Evolutionary conservation across 1,140 invertebrate species (phyloP).

Genomic region (Laupala kohalensis): DNA sequence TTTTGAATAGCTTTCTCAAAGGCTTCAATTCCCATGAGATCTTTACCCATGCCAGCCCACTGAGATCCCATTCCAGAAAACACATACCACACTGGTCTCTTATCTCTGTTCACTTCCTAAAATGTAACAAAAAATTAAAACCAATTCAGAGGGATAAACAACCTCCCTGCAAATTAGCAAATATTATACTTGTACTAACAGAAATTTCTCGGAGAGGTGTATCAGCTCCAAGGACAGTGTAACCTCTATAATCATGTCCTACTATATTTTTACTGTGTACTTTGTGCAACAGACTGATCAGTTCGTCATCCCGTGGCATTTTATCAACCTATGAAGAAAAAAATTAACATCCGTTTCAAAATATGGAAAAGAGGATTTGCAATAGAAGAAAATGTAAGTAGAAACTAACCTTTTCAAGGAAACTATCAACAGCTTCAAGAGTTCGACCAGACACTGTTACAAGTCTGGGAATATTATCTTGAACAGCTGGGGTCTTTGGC

Average conservation of each 20-base stretch:
- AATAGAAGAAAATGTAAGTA: no score
- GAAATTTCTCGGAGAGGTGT: slow-evolving; percentile 28
- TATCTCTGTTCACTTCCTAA: slow-evolving; percentile 30
- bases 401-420: slow-evolving; percentile 52
- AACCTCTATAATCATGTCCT: slow-evolving; percentile 66
- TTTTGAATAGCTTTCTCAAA: slow-evolving; percentile 67
- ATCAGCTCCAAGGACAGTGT: slow-evolving; percentile 46
- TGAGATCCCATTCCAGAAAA: slow-evolving; percentile 96
- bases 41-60: slow-evolving; percentile 86
- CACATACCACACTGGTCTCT: slow-evolving; percentile 79
- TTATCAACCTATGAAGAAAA: slow-evolving; percentile 25
- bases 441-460: slow-evolving; percentile 73
- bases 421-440: slow-evolving; percentile 55
- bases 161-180: background rate
- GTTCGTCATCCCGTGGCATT: slow-evolving; percentile 53
- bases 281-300: slow-evolving; percentile 61
- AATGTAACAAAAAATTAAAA: slow-evolving; percentile 7
- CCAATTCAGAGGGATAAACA: background rate
- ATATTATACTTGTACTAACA: slow-evolving; percentile 23
- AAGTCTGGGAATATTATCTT: slow-evolving; percentile 47
- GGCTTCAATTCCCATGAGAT: slow-evolving; percentile 62
- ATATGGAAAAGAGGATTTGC: no score
- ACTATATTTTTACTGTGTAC: slow-evolving; percentile 51
- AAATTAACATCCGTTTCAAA: no score
- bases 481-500: slow-evolving; percentile 40